These are phyloP conservation scores for Esperia sulphurella DNA, from an alignment of 2,888 invertebrate species.

Conservation along the genomic window DNA sequence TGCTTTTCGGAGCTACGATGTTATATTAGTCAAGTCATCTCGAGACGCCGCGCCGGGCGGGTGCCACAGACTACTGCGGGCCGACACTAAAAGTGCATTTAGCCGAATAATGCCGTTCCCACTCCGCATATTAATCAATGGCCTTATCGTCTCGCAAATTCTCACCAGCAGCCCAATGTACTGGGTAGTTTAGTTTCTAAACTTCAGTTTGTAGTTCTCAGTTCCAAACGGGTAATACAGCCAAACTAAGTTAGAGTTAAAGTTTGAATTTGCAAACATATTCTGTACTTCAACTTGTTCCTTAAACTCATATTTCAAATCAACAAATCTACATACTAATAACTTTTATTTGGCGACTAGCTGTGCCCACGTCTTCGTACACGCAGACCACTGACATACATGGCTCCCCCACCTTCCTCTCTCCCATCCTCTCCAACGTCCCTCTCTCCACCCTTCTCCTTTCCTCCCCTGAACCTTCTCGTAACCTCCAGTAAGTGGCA, in stretches of 20 bases:
- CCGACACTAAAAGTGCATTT: conserved; percentile 68
- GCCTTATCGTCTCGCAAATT: conserved; percentile 24
- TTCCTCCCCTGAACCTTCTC: no score
- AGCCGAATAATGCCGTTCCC: conserved; percentile 44
- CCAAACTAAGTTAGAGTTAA: background rate
- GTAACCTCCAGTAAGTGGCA: no score
- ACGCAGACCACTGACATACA: no score
- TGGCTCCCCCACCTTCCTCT: no score
- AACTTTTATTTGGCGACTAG: no score
- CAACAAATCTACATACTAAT: no score
- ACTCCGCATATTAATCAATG: conserved; percentile 64
- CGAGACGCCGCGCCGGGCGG: conserved; percentile 29
- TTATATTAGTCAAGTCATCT: conserved; percentile 6
- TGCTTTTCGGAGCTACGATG: background rate
- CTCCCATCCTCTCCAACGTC: no score
- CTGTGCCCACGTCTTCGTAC: no score
- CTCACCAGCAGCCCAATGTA: conserved; percentile 12
- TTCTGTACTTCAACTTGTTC: no score
- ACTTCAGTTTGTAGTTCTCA: conserved; percentile 9
- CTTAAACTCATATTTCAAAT: no score
- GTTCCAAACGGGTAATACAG: background rate
- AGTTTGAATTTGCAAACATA: background rate
- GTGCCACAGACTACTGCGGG: conserved; percentile 37
- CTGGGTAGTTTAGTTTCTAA: conserved; percentile 24
- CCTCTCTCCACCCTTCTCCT: no score